Evolutionary conservation across 2,888 invertebrate genomes (phyloP), one percentile per base, ranked within the genome.

Genomic region (Plusia festucae): DNA sequence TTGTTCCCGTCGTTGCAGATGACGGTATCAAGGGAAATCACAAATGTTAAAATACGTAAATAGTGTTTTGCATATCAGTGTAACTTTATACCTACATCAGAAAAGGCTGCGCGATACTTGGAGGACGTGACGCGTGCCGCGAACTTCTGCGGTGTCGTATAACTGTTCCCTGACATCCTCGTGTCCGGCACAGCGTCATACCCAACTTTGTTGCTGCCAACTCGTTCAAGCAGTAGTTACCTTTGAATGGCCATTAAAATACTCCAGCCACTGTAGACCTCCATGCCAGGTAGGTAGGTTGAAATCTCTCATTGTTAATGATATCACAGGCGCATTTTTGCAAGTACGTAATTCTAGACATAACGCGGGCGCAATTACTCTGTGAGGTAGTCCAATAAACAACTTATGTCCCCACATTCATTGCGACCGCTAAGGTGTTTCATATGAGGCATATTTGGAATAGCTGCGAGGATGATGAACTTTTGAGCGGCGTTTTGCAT

Each of bases 401-500:
- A 77, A 83, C 76, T 82, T 77, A 79, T 77, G 82, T 75, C 77
- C 18, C 67, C 77, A 75, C 70, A 74, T 73, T 54, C 72, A 80
- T 79, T 65, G 63, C 82, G 77, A 78, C 76, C 76, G 78, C 82
- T 78, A 83, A 88, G 85, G 86, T 85, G 86, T 86, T 85, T 86
- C 84, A 82, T 84, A 85, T 79, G 81, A 85, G 81, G 84, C 87
- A 87, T 90, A 87, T 88, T 90, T 84, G 81, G 82, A 90, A 92
- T 92, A 88, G 87, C 88, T 64, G 68, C 68, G 83, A 86, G 91
- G 91, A 88, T 92, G 90, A 92, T 91, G 92, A 93, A 91, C 91
- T 88, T 90, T 82, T 84, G 83, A 82, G 78, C 83, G 78, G 79
- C 85, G 88, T 88, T 91, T 92, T 90, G 91, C 90, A 90, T 90